phyloP scores from a whole-genome alignment of 1,140 invertebrate genomes.

The Drosophila watanabei region DNA sequence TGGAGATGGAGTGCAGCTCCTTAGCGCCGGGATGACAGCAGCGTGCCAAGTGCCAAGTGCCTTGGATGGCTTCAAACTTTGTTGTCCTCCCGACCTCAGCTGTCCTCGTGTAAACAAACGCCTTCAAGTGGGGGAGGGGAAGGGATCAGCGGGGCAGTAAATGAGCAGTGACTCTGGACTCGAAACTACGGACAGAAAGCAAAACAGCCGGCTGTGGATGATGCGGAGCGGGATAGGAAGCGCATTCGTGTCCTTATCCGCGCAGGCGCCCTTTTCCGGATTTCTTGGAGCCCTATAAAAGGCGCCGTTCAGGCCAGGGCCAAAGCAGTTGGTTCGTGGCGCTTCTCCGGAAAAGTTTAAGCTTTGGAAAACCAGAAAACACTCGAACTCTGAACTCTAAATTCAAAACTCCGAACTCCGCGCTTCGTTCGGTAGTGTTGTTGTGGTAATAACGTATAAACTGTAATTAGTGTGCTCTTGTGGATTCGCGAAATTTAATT shows the following conservation, averaged over 20 bases:
- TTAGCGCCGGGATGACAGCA: slow-evolving; percentile 49
- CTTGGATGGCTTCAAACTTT: slow-evolving; percentile 55
- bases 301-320: slow-evolving; percentile 19
- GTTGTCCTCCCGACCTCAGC: slow-evolving; percentile 55
- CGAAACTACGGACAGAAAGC: slow-evolving; percentile 10
- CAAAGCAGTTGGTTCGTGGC: slow-evolving; percentile 57
- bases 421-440: slow-evolving; percentile 2
- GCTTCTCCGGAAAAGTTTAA: slow-evolving; percentile 15
- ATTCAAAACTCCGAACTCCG: slow-evolving; percentile 1
- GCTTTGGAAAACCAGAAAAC: not conserved
- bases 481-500: slow-evolving; percentile 59
- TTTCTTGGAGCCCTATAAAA: slow-evolving; percentile 51
- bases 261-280: slow-evolving; percentile 38
- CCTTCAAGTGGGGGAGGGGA: not conserved
- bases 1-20: slow-evolving; percentile 28
- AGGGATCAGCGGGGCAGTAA: slow-evolving; percentile 21
- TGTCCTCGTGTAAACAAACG: slow-evolving; percentile 77
- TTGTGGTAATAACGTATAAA: slow-evolving; percentile 47
- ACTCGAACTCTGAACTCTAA: slow-evolving; percentile 7
- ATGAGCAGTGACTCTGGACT: slow-evolving; percentile 49
- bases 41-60: slow-evolving; percentile 50
- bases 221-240: not conserved
- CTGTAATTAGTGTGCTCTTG: slow-evolving; percentile 62
- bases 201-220: slow-evolving; percentile 30
- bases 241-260: slow-evolving; percentile 46